Evolutionary conservation across 1,140 invertebrate species (phyloP), one percentile per base, ranked within the genome.

Genomic region (Acromyrmex heyeri): DNA sequence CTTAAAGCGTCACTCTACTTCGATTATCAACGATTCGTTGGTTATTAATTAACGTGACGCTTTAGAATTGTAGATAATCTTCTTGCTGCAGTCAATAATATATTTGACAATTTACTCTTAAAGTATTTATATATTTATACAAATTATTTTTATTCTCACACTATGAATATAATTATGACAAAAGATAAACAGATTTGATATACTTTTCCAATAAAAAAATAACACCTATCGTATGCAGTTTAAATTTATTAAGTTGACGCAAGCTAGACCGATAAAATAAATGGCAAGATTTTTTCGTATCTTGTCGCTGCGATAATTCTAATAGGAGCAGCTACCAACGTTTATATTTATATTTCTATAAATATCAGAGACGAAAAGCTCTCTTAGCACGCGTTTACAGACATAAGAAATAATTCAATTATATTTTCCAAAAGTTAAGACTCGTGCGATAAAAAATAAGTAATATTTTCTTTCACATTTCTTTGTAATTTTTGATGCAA

Each of bases 341-440:
- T 30, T 44, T 77, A 59, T 62, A 91, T 90, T 94, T 93, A 91
- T 91, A 92, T 90, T 72, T 72, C 88, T 93, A 93, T 89, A 92
- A 93, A 93, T 83, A 93, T 91, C 88, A 79, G 86, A 93, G 89
- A 86, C 82, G 69, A 70, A 64, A 27, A 72, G 27, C 24, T 18
- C 14, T 76, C 50, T 53, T 16, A 53, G 10, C n/a, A n/a, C n/a
- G 6, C 2, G 12, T n/a, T 8, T 21, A 16, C 16, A 27, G 12
- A 21, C 2, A 55, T 10, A 7, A 44, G 34, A 44, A 18, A 70
- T 48, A 10, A 16, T 44, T 3, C 34, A n/a, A 59, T 82, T 48
- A 21, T 4, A 30, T 24, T 61, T 30, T n/a, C 0, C 14, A 6
- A 18, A 81, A 5, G 34, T 4, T 55, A 69, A 69, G 5, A 81